Conservation (phyloP, 2,888 invertebrate species). For the Latrodectus elegans region DNA sequence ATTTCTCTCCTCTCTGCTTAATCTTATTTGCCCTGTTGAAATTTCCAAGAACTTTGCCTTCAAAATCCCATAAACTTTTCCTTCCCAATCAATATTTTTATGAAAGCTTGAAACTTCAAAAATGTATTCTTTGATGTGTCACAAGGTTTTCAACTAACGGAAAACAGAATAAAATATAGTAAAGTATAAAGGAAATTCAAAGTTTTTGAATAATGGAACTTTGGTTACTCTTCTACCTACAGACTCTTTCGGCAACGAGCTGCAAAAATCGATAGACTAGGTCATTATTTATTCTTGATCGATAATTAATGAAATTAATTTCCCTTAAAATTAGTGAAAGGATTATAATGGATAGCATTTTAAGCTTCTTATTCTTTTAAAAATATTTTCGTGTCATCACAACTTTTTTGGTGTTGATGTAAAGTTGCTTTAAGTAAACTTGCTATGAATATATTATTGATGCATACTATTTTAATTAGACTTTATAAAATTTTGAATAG, state of each 20-base stretch:
- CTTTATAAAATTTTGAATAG: too few relatives aligned
- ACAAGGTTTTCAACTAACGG: background rate
- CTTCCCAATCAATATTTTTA: background rate
- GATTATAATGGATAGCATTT: slow-evolving; percentile 23
- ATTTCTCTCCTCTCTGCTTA: background rate
- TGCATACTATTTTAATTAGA: too few relatives aligned
- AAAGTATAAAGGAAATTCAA: background rate
- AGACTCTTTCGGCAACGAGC: background rate
- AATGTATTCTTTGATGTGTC: slow-evolving; percentile 2
- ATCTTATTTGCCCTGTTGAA: background rate
- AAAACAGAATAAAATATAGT: background rate
- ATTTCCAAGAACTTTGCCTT: background rate
- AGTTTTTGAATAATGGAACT: slow-evolving; percentile 23
- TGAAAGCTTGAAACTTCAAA: background rate
- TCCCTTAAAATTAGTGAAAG: slow-evolving; percentile 47
- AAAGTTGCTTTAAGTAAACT: background rate
- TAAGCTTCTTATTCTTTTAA: background rate
- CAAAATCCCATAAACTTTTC: background rate
- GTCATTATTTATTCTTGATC: slow-evolving; percentile 61
- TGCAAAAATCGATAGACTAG: slow-evolving; percentile 26
- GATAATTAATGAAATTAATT: slow-evolving; percentile 64
- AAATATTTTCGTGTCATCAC: background rate
- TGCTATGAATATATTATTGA: background rate
- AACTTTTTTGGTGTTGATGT: background rate
- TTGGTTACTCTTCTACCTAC: background rate